Conservation (phyloP, 2,888 invertebrate species). For the Ophion slaviceki region DNA sequence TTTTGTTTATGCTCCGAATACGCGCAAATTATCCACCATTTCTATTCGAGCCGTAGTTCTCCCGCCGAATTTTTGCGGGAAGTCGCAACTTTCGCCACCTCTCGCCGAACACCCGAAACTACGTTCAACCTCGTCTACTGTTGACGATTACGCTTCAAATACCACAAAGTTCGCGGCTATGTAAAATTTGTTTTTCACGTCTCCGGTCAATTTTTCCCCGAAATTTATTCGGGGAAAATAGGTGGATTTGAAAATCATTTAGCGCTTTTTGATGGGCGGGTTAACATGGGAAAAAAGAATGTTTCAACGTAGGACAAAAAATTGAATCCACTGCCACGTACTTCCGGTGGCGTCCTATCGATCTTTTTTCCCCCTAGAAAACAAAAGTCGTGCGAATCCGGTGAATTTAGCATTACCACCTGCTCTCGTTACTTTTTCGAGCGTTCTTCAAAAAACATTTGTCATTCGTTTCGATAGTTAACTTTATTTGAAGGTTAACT, state of each 20-base stretch:
- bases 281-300: not conserved
- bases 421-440: no score
- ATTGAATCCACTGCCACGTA: not conserved
- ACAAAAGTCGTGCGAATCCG: not conserved
- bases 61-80: not conserved
- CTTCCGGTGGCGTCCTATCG: not conserved
- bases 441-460: no score
- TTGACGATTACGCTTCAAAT: not conserved
- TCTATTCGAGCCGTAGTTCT: not conserved
- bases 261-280: not conserved
- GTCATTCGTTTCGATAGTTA: no score
- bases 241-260: not conserved
- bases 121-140: not conserved
- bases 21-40: not conserved
- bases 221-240: not conserved
- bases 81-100: not conserved
- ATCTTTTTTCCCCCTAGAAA: not conserved
- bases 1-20: not conserved
- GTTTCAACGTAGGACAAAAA: not conserved
- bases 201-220: no score
- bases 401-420: no score
- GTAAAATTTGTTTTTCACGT: not conserved
- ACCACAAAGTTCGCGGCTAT: not conserved
- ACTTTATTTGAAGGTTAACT: no score
- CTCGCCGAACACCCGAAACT: not conserved